A percentile compares a stretch with the other conserved stretches of the same genome.
Evolutionary conservation across 2,113 vertebrate genomes (phyloP).

Genomic region (Pachycephala philippinensis): DNA sequence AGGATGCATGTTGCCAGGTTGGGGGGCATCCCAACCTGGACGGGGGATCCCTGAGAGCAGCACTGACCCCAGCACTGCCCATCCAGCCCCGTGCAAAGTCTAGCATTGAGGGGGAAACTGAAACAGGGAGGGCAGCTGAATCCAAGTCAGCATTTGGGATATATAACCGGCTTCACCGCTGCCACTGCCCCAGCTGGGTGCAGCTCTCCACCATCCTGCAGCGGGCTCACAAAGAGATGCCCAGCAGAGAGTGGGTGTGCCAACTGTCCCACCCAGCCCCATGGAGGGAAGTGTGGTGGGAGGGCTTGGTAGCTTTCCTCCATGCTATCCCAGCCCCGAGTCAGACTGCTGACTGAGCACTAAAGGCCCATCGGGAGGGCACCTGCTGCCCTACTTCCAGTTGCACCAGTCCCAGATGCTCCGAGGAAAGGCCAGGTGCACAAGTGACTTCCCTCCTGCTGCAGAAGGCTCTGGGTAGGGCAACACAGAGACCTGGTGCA

Average conservation of each 20-base stretch:
- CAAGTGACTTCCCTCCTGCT: background rate
- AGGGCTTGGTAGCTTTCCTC: background rate
- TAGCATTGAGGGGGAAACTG: background rate
- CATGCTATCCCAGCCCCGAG: background rate
- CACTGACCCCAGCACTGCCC: background rate
- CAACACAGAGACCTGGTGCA: background rate
- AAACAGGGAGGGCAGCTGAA: background rate
- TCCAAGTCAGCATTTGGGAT: background rate
- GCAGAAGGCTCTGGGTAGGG: background rate
- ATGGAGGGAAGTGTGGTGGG: background rate
- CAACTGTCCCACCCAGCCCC: background rate
- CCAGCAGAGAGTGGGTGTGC: background rate
- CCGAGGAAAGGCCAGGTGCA: background rate
- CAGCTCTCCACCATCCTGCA: background rate
- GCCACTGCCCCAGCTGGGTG: background rate
- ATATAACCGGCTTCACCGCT: accelerated
- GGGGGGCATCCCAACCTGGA: background rate
- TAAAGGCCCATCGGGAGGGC: background rate
- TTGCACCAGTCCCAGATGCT: background rate
- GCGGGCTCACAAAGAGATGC: background rate
- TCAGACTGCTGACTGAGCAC: background rate
- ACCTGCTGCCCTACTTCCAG: background rate
- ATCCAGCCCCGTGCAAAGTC: background rate
- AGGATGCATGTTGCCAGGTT: background rate
- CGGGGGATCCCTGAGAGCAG: slow-evolving; percentile 21